A percentile compares a stretch with the other conserved stretches of the same genome.
These are phyloP conservation scores for Rhabdomys pumilio DNA, from an alignment of 2,797 vertebrate species.

Conservation along the genomic window DNA sequence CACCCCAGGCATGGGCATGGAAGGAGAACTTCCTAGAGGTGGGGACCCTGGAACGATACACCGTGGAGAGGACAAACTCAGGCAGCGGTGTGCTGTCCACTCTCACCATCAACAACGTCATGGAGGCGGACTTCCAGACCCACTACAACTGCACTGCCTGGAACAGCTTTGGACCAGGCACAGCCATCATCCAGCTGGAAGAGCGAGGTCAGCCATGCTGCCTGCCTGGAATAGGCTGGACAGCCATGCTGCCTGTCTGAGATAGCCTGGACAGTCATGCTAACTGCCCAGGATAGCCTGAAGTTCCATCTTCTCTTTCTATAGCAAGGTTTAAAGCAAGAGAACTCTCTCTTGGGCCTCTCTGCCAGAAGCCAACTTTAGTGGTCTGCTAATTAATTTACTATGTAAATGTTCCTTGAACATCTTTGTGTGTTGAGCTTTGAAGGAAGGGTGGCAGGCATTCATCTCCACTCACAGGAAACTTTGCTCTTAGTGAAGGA, in stretches of 20 bases:
- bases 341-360: not conserved
- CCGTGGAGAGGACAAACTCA: slow-evolving; percentile 94
- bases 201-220: slow-evolving; percentile 89
- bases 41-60: slow-evolving; percentile 97
- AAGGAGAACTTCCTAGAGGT: slow-evolving; percentile 97
- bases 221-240: not conserved
- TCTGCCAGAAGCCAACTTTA: not conserved
- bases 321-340: not conserved
- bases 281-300: not conserved
- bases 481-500: not conserved
- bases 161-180: slow-evolving; percentile 96
- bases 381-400: not conserved
- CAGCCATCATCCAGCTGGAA: slow-evolving; percentile 96
- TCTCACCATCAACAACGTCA: slow-evolving; percentile 97
- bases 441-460: not conserved
- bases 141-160: slow-evolving; percentile 98
- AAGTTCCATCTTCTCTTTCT: not conserved
- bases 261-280: not conserved
- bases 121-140: slow-evolving; percentile 97
- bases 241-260: not conserved
- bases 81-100: slow-evolving; percentile 96
- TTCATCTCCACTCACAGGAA: not conserved
- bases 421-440: not conserved
- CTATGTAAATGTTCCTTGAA: not conserved
- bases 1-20: slow-evolving; percentile 96